Conservation (phyloP, 92 coral and sea anemone genomes). For the Isaurus tuberculatus region DNA sequence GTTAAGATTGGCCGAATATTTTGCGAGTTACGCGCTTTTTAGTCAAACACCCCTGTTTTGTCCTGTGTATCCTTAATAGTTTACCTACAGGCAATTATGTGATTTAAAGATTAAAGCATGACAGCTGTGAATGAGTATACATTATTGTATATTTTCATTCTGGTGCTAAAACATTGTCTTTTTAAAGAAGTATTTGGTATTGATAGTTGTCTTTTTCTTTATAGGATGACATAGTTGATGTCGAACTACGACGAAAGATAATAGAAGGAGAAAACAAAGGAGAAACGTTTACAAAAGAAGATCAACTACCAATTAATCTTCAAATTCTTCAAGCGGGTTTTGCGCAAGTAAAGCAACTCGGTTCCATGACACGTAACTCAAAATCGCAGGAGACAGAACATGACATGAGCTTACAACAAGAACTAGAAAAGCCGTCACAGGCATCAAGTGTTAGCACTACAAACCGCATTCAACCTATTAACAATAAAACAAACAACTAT, state of each 20-base stretch:
- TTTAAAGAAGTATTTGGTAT: neutral
- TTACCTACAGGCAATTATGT: no score
- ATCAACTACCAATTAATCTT: constrained; percentile 12
- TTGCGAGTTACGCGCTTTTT: no score
- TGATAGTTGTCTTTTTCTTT: neutral
- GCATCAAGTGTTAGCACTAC: neutral
- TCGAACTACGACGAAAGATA: constrained; percentile 30
- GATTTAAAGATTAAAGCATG: no score
- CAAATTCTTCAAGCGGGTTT: constrained; percentile 15
- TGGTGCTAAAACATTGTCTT: no score
- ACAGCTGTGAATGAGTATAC: no score
- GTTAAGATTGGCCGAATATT: no score
- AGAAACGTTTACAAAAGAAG: no score
- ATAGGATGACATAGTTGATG: constrained; percentile 15
- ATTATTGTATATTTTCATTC: no score
- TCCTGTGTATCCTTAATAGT: no score
- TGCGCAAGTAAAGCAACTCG: neutral
- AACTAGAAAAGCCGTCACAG: neutral
- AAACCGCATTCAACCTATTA: no score
- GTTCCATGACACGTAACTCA: neutral
- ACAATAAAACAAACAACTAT: neutral
- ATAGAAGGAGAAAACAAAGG: neutral
- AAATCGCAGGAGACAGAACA: neutral
- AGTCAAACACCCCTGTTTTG: no score
- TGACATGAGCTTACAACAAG: neutral